Conservation (phyloP, 2,888 invertebrate species). For the Acleris emargana region DNA sequence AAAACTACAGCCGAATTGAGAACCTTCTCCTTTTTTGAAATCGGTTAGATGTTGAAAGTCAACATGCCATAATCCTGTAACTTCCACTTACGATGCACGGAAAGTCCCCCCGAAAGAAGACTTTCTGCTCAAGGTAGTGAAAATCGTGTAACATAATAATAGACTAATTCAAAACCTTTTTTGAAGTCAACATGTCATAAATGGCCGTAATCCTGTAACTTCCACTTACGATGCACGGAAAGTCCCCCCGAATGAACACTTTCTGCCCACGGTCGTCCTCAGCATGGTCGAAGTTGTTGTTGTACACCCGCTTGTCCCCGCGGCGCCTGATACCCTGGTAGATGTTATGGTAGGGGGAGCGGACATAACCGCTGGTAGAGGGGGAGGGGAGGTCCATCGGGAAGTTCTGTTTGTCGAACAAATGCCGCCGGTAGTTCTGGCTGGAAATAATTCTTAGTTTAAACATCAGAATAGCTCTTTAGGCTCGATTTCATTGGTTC, state of each 20-base stretch:
- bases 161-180: too few relatives aligned
- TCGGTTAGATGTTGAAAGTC: too few relatives aligned
- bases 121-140: slow-evolving; percentile 49
- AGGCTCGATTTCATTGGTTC: too few relatives aligned
- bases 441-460: too few relatives aligned
- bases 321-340: slow-evolving; percentile 54
- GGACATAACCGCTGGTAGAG: slow-evolving; percentile 4
- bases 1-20: too few relatives aligned
- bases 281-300: slow-evolving; percentile 51
- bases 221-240: slow-evolving; percentile 59
- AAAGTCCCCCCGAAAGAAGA: slow-evolving; percentile 54
- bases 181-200: too few relatives aligned
- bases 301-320: slow-evolving; percentile 57
- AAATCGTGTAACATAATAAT: too few relatives aligned
- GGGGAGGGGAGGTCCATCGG: slow-evolving; percentile 44
- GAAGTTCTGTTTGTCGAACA: slow-evolving; percentile 1
- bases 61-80: too few relatives aligned
- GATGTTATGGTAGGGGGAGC: slow-evolving; percentile 51
- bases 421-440: slow-evolving; percentile 34
- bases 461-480: too few relatives aligned
- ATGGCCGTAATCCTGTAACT: too few relatives aligned
- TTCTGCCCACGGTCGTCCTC: slow-evolving; percentile 49
- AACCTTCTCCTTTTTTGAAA: too few relatives aligned
- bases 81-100: slow-evolving; percentile 57
- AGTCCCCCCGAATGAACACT: slow-evolving; percentile 51